Conservation (phyloP, 2,113 vertebrate genomes). For the Loxodonta africana region DNA sequence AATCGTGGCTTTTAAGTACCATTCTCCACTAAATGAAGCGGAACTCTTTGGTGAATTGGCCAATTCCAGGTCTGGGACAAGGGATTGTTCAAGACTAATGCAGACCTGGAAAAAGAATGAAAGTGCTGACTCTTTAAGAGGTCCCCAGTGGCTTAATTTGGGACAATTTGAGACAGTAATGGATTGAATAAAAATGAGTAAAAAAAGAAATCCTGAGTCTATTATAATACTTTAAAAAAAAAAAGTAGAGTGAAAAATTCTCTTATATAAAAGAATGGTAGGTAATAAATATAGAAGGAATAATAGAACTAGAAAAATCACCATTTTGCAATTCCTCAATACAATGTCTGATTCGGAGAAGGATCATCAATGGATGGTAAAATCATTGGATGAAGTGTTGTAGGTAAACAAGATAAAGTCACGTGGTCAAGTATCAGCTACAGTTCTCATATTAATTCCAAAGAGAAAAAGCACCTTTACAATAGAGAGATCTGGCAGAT, state of each 20-base stretch:
- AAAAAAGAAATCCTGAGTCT: neutral
- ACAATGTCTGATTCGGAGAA: neutral
- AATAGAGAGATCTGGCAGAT: neutral
- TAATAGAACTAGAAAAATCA: neutral
- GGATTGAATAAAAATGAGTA: neutral
- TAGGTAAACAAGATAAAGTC: neutral
- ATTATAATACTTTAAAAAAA: neutral
- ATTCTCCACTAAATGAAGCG: neutral
- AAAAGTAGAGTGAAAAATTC: neutral
- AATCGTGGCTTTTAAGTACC: neutral
- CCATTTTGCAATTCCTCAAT: neutral
- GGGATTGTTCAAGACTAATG: neutral
- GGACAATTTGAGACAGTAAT: neutral
- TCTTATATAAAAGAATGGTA: neutral
- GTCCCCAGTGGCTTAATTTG: neutral
- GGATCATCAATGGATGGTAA: neutral
- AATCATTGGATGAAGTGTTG: neutral
- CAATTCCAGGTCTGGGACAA: neutral
- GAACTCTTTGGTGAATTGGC: neutral
- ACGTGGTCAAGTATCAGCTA: neutral
- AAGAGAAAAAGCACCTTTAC: neutral
- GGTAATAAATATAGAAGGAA: neutral
- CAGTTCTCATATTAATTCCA: neutral
- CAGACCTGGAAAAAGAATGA: neutral
- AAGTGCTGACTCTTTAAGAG: neutral